These are phyloP conservation scores for Acrocyrtus sp. DNA, from an alignment of 2,888 invertebrate genomes.

Conservation along the genomic window DNA sequence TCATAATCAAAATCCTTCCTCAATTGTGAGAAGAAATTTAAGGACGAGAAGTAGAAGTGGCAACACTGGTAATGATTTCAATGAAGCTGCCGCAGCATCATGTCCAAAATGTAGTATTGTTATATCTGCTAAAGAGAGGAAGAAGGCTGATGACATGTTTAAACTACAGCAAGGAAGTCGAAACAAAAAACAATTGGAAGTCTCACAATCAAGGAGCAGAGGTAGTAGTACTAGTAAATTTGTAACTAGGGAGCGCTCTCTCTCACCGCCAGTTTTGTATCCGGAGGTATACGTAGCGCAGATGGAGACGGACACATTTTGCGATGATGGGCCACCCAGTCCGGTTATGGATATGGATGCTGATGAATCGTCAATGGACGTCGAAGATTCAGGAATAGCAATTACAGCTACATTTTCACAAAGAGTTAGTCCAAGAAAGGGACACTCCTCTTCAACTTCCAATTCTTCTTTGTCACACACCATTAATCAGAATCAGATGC, in stretches of 20 bases:
- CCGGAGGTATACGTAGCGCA: too few species aligned
- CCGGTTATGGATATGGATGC: conserved; percentile 21
- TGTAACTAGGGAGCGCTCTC: conserved; percentile 4
- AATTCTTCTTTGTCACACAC: too few species aligned
- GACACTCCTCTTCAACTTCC: not conserved
- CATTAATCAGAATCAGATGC: conserved; percentile 15
- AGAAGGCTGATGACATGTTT: conserved; percentile 17
- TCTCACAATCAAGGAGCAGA: not conserved
- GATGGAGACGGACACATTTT: conserved; percentile 10
- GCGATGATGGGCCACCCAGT: conserved; percentile 9
- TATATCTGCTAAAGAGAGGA: conserved; percentile 5
- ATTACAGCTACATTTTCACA: conserved; percentile 38
- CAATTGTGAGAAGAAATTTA: too few species aligned
- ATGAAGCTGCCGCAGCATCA: too few species aligned
- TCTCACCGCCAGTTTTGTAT: conserved; percentile 12
- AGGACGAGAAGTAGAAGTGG: too few species aligned
- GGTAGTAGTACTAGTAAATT: not conserved
- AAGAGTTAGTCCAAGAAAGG: not conserved
- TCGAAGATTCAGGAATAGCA: too few species aligned
- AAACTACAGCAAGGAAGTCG: not conserved
- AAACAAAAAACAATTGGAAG: too few species aligned
- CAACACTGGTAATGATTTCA: too few species aligned
- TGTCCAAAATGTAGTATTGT: too few species aligned
- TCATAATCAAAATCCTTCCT: too few species aligned
- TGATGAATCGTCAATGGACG: not conserved